phyloP scores from a whole-genome alignment of 2,888 invertebrate genomes.

The Clostera curtula region DNA sequence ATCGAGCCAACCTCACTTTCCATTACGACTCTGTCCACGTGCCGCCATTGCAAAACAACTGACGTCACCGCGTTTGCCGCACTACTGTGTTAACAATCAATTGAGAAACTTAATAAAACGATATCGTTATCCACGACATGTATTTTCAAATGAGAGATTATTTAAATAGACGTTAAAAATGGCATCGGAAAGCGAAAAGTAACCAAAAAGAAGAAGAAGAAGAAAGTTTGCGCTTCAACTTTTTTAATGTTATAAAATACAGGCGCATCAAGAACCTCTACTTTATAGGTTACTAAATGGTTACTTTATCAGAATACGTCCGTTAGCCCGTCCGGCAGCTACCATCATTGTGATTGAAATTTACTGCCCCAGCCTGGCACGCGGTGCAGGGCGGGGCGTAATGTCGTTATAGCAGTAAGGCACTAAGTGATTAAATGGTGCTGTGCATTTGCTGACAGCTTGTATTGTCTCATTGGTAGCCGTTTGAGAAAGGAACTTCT shows the following conservation, averaged over 20 bases:
- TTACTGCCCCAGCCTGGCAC: conserved; percentile 52
- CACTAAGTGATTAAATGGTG: conserved; percentile 65
- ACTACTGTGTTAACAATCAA: too few relatives aligned
- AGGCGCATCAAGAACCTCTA: not conserved
- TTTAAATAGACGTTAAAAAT: too few relatives aligned
- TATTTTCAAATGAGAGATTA: too few relatives aligned
- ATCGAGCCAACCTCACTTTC: too few relatives aligned
- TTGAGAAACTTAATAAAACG: too few relatives aligned
- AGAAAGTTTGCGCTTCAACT: too few relatives aligned
- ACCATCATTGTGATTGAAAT: conserved; percentile 69
- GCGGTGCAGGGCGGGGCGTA: conserved; percentile 47
- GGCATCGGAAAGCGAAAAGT: too few relatives aligned
- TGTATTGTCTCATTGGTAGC: not conserved
- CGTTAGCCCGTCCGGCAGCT: conserved; percentile 47
- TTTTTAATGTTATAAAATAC: not conserved
- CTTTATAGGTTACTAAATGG: not conserved
- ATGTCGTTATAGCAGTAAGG: conserved; percentile 55
- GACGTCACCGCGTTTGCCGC: too few relatives aligned
- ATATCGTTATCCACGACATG: too few relatives aligned
- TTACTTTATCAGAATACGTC: conserved; percentile 33
- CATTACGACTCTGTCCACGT: too few relatives aligned
- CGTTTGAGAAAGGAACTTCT: conserved; percentile 8
- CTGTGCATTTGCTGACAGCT: conserved; percentile 6
- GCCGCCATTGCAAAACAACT: too few relatives aligned
- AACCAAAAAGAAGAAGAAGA: too few relatives aligned